Evolutionary conservation across 53 echinoderm and acorn worm species (phyloP), one percentile per base, ranked within the genome.

Genomic region (Henricia sp.): DNA sequence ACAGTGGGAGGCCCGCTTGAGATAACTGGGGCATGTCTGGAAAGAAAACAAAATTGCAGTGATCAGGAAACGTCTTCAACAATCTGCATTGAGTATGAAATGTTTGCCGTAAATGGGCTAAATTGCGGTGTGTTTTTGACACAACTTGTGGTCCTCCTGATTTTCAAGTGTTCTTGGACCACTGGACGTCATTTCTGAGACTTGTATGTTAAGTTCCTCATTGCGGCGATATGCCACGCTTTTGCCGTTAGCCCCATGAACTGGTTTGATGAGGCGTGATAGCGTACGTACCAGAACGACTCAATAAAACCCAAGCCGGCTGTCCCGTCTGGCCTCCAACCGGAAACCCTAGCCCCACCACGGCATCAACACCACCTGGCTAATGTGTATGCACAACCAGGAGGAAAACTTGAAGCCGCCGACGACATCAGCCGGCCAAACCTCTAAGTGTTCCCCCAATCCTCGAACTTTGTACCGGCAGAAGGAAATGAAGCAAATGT

Each of bases 351-450:
- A 52, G n/a, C 35, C 37, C 53, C 54, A 34, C 37, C n/a, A 34
- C 19, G 33, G 53, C 54, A 41, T 11, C 56, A 16, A 24, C 33
- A 71, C 53, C 73, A 73, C 73, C 73, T 73, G 73, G 53, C 73
- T 73, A 73, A 73, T 73, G 73, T 73, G 73, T 73, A 37, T 73
- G 73, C 73, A 54, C 73, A 73, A 73, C 73, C 73, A 54, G 1
- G 17, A 33, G 73, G 53, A 73, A 53, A 29, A 73, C 73, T 73
- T 54, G 36, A 32, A 53, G 73, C 54, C 23, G 21, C 73, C 36
- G 53, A n/a, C n/a, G n/a, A 53, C 73, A 52, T 73, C 73, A 54
- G 73, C 73, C 52, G 73, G 37, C 73, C 73, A 73, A n/a, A 73
- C 73, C 20, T 73, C 73, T 73, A 54, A 73, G 73, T 73, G 73